Evolutionary conservation across 2,888 invertebrate species (phyloP).

Genomic region (Drosophila flavopinicola): DNA sequence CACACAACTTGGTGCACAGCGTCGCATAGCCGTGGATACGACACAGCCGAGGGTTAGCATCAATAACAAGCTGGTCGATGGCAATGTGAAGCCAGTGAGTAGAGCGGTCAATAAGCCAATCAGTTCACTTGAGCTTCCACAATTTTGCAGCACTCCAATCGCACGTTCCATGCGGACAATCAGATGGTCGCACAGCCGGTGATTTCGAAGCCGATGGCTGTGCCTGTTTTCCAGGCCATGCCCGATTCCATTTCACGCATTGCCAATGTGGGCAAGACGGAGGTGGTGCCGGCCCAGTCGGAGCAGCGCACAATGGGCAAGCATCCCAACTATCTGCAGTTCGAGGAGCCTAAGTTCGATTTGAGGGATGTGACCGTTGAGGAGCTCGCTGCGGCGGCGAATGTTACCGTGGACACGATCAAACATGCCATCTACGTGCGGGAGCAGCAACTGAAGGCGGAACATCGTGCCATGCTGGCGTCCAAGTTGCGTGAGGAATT

Average conservation of each 20-base stretch:
- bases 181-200: slow-evolving; percentile 68
- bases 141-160: slow-evolving; percentile 68
- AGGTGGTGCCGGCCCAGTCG: slow-evolving; percentile 19
- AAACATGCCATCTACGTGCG: slow-evolving; percentile 90
- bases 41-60: slow-evolving; percentile 77
- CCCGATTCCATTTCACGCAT: slow-evolving; percentile 85
- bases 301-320: slow-evolving; percentile 59
- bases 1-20: slow-evolving; percentile 53
- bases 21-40: slow-evolving; percentile 78
- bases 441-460: slow-evolving; percentile 88
- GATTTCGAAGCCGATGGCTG: slow-evolving; percentile 72
- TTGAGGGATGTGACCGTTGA: slow-evolving; percentile 84
- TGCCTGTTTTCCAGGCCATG: slow-evolving; percentile 86
- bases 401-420: slow-evolving; percentile 91
- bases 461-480: slow-evolving; percentile 84
- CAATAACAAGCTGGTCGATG: slow-evolving; percentile 75
- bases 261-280: slow-evolving; percentile 58
- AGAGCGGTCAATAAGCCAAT: too few relatives aligned
- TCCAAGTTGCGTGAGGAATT: slow-evolving; percentile 79
- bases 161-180: slow-evolving; percentile 80
- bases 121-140: neutral
- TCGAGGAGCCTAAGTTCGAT: slow-evolving; percentile 82
- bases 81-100: slow-evolving; percentile 67
- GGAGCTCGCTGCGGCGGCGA: slow-evolving; percentile 88
- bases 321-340: slow-evolving; percentile 81